phyloP scores from a whole-genome alignment of 2,113 vertebrate genomes.

The Podarcis raffonei region DNA sequence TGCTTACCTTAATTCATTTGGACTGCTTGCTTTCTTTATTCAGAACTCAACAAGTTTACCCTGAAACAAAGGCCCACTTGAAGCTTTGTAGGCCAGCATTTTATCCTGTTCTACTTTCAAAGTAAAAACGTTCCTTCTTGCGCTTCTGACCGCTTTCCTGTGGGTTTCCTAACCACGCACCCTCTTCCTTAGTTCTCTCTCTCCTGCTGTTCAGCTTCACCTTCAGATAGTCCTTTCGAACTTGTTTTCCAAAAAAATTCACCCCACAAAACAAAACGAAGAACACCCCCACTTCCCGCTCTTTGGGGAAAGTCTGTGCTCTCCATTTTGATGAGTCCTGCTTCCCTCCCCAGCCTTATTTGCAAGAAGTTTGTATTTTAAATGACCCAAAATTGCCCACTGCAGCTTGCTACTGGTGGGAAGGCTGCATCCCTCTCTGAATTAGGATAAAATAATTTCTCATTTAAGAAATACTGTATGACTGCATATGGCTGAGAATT shows the following conservation, averaged over 20 bases:
- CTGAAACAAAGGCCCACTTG: no score
- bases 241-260: background rate
- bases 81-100: background rate
- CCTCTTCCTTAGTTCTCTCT: background rate
- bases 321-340: background rate
- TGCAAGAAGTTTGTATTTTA: background rate
- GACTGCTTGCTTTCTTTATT: conserved; percentile 16
- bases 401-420: background rate
- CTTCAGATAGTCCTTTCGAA: background rate
- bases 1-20: conserved; percentile 17
- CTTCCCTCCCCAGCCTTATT: background rate
- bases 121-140: conserved; percentile 31
- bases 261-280: no score
- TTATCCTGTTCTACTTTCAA: background rate
- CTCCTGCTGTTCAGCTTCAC: conserved; percentile 6
- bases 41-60: conserved; percentile 20
- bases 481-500: background rate
- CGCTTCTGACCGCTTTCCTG: conserved; percentile 11
- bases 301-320: background rate
- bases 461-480: background rate
- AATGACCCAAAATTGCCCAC: background rate
- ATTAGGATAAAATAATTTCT: fast-evolving
- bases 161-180: no score
- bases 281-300: background rate
- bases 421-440: background rate